These are phyloP conservation scores for Psylliodes chrysocephalus DNA, from an alignment of 2,888 invertebrate genomes.

Conservation along the genomic window DNA sequence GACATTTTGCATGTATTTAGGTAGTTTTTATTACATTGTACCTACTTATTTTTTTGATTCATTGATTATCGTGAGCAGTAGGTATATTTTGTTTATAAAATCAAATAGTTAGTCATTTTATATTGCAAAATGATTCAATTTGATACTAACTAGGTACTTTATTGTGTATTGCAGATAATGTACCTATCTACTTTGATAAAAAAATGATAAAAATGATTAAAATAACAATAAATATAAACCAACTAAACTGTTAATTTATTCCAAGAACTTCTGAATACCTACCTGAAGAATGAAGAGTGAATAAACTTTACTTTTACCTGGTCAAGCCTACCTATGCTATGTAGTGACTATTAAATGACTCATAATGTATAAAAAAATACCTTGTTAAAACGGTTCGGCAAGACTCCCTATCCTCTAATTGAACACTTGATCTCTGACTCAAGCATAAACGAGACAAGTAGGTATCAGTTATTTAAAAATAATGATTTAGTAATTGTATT, in stretches of 20 bases:
- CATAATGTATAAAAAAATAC: slow-evolving; percentile 15
- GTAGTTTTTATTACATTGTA: no score
- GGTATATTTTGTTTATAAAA: no score
- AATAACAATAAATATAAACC: slow-evolving; percentile 1
- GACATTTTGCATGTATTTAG: no score
- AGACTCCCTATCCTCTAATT: slow-evolving; percentile 9
- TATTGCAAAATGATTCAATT: no score
- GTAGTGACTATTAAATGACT: slow-evolving; percentile 16
- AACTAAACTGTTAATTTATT: slow-evolving; percentile 4
- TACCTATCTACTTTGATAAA: not conserved
- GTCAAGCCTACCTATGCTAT: slow-evolving; percentile 11
- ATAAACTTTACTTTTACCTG: slow-evolving; percentile 37
- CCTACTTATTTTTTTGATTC: no score
- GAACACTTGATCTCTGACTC: slow-evolving; percentile 25
- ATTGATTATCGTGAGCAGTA: no score
- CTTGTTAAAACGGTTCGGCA: slow-evolving; percentile 4
- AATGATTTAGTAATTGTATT: slow-evolving; percentile 20
- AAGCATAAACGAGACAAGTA: slow-evolving; percentile 10
- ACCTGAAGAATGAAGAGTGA: slow-evolving; percentile 21
- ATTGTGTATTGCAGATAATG: no score
- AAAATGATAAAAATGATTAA: not conserved
- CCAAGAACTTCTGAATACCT: not conserved
- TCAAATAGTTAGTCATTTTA: no score
- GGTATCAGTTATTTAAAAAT: slow-evolving; percentile 17
- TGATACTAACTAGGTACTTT: no score